Conservation (phyloP, 2,888 invertebrate species). For the Diplolepis rosae region DNA sequence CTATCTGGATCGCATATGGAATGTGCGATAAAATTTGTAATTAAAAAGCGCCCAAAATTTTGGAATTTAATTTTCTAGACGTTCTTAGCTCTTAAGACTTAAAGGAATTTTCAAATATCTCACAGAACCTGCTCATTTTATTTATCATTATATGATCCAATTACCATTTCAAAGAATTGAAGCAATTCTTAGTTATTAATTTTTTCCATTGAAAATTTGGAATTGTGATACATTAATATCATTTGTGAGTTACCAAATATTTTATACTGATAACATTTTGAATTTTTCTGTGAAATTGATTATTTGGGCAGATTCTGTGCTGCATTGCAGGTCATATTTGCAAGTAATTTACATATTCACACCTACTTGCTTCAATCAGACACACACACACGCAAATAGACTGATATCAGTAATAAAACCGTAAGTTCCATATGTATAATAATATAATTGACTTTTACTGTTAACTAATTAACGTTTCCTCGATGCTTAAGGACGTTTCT, state of each 20-base stretch:
- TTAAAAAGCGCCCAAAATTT: constrained; percentile 17
- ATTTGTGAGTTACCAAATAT: not conserved
- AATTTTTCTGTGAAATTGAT: not conserved
- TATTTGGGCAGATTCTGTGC: constrained; percentile 10
- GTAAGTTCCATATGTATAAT: constrained; percentile 34
- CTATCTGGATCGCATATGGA: constrained; percentile 64
- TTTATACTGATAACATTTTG: not conserved
- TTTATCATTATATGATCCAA: constrained; percentile 22
- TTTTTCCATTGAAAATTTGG: constrained; percentile 29
- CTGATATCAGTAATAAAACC: constrained; percentile 27
- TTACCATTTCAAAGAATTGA: not conserved
- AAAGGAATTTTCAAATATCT: constrained; percentile 16
- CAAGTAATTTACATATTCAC: not conserved
- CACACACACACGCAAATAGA: constrained; percentile 4
- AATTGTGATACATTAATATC: not conserved
- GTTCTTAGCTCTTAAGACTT: constrained; percentile 7
- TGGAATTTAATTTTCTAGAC: constrained; percentile 18
- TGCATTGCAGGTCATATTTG: not conserved
- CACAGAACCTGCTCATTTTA: constrained; percentile 18
- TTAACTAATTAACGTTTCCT: constrained; percentile 29
- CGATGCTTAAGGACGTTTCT: not conserved
- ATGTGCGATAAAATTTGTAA: constrained; percentile 46
- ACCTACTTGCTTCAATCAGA: constrained; percentile 4
- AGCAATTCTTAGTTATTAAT: not conserved
- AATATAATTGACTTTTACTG: constrained; percentile 49